phyloP scores from a whole-genome alignment of 2,888 invertebrate species.

The Dynastes maya region DNA sequence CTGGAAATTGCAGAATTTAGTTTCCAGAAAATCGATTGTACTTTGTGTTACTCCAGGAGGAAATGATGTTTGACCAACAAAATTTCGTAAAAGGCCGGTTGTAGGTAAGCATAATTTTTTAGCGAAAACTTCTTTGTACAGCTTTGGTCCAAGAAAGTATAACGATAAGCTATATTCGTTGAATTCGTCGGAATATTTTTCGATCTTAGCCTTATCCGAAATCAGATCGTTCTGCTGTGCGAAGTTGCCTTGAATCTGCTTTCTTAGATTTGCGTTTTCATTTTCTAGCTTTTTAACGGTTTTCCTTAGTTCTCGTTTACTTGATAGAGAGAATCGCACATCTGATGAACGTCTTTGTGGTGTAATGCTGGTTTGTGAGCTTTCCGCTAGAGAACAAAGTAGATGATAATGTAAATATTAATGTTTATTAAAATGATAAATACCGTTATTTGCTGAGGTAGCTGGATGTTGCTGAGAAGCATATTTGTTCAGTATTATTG shows the following conservation, averaged over 20 bases:
- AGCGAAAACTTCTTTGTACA: neutral
- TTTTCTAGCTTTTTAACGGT: neutral
- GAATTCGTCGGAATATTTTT: slow-evolving; percentile 7
- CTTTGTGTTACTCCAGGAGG: neutral
- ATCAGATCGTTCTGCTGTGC: neutral
- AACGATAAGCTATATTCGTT: neutral
- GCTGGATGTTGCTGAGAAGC: neutral
- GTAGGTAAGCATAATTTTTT: slow-evolving; percentile 1
- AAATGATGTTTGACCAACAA: slow-evolving; percentile 10
- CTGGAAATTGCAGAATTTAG: slow-evolving; percentile 4
- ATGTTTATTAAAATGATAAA: too few species aligned
- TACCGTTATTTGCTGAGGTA: too few species aligned
- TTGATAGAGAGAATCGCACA: neutral
- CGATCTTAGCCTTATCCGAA: neutral
- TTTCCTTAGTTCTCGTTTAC: neutral
- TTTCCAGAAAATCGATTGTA: slow-evolving; percentile 2
- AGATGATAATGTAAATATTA: too few species aligned
- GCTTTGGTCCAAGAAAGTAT: slow-evolving; percentile 17
- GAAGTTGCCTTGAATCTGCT: neutral
- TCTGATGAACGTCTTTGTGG: too few species aligned
- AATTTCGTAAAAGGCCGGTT: neutral
- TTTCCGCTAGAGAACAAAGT: too few species aligned
- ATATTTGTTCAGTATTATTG: neutral
- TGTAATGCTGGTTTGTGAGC: too few species aligned
- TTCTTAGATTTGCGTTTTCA: slow-evolving; percentile 10